Evolutionary conservation across 2,888 invertebrate species (phyloP), one percentile per base, ranked within the genome.

Genomic region (Drosophila greeni): DNA sequence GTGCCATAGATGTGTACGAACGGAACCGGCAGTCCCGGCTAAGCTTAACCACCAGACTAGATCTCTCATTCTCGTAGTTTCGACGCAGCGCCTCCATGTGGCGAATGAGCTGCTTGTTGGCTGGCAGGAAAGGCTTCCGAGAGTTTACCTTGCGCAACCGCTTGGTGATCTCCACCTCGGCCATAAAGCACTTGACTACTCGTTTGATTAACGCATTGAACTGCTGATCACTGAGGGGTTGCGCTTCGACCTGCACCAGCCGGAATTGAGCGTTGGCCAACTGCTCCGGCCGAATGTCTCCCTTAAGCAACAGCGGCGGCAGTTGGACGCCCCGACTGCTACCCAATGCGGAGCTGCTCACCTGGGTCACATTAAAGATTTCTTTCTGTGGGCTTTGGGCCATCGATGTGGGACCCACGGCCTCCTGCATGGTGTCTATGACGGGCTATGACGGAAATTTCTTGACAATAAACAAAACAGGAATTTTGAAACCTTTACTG

Each of bases 121-220:
- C 26, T 3, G 61, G 20, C 18, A 36, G 18, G 0, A 16, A 1
- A 5, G 5, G 5, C 14, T 5, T 8, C 11, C 26, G 24, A 11
- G 31, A 14, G 29, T 20, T 37, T 1, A 26, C 14, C 45, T 48
- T 55, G 6, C 51, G 67, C 51, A 68, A n/a, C n/a, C 40, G 29
- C 26, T 52, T 68, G 4, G 60, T 60, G 11, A 66, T 55, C 11
- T 55, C 60, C 37, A 60, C 60, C 52, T 68, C 68, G 16, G 66
- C 43, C 54, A 55, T 60, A 18, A 67, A 67, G 26, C 55, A 60
- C 18, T 59, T 60, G 16, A 68, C 45, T 16, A 68, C 14, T 3
- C 68, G 31, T n/a, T 56, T 53, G 47, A 68, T 60, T 9, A 51
- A 36, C 3, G 29, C 48, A 23, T 68, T 55, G 24, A 67, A 67